Base-by-base conservation (phyloP, 2,888 invertebrate genomes). In the Drosophila macrospina region DNA sequence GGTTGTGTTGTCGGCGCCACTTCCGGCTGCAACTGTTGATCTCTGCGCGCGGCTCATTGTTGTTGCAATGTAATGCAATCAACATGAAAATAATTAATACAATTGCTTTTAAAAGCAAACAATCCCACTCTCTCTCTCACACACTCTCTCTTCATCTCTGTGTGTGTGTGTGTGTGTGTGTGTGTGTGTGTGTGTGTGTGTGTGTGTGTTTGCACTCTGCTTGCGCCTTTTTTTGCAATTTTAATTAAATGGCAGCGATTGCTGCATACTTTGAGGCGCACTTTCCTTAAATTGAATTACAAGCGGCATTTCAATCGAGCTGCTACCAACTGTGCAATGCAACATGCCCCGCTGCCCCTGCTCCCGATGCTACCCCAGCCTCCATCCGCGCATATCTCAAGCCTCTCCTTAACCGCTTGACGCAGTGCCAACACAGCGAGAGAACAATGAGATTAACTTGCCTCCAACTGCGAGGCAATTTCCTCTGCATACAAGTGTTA, bases 11-110 rank as follows among this genome's bases (percentile, higher is more conserved):
- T 13, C 42, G 47, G 48, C 26, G 52, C 16, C 69, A 42, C 16
- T 52, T 69, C 69, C 70, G 54, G 41, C 28, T 57, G 72, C 63
- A 67, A 57, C 64, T 62, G 71, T 55, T 55, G 54, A 55, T 55
- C 54, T 44, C 36, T 55, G 39, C 30, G 36, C n/a, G 37, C 8
- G 16, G 10, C 10, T 59, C 48, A 30, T 26, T 73, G 66, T 51
- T 48, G 11, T 57, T 59, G 66, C 60, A 44, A 51, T 62, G 69
- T 66, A 86, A 80, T 80, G 78, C 78, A 82, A 76, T 82, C 79
- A 81, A 80, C 81, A 76, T 74, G 60, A 86, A 86, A 80, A 80
- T 78, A 86, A 80, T 86, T 78, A 76, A 79, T 65, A 74, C 66
- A 78, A 86, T 70, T 65, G 59, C 51, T 44, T 34, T 24, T 57